Evolutionary conservation across 2,888 invertebrate species (phyloP), one percentile per base, ranked within the genome.

Genomic region (Tenthredo livida): DNA sequence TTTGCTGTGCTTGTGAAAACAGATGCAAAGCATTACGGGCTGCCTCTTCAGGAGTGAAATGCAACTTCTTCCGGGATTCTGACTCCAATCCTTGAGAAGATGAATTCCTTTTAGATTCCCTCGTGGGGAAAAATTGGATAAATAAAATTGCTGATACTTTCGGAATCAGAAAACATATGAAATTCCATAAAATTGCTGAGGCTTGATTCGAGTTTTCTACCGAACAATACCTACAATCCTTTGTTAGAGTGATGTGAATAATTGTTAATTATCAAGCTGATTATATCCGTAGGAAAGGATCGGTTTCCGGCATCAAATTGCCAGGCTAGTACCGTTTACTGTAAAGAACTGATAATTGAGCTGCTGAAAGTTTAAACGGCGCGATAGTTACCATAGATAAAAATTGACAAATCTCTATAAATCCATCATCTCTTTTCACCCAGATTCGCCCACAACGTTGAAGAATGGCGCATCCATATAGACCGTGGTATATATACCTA

Each of bases 301-400:
- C 25, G 54, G 61, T 80, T 80, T 80, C 78, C 78, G 40, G 78
- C 5, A 21, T 80, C 40, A 37, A 61, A 80, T 58, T 9, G 21
- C 37, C 50, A 40, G 15, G 54, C 50, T 21, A 21, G 21, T 0
- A 29, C 25, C 73, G 73, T 67, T 21, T 6, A n/a, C 21, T 21
- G 50, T 17, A 21, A 80, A 61, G 37, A 80, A 61, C 61, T 37
- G 61, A 80, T 80, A 80, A 80, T 80, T 58, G 80, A 80, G 10
- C 80, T 50, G 80, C 9, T 21, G 80, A 80, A 80, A 61, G 80
- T 80, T 80, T 7, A 21, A 61, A 4, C 12, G 80, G 25, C 37
- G 61, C 12, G 80, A 43, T 25, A 21, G 40, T 61, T 15, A 61
- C 50, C 37, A 40, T 80, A 29, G 61, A 40, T 15, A 61, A 40